phyloP scores from a whole-genome alignment of 2,113 vertebrate genomes.

The Cryptotis parvus region DNA sequence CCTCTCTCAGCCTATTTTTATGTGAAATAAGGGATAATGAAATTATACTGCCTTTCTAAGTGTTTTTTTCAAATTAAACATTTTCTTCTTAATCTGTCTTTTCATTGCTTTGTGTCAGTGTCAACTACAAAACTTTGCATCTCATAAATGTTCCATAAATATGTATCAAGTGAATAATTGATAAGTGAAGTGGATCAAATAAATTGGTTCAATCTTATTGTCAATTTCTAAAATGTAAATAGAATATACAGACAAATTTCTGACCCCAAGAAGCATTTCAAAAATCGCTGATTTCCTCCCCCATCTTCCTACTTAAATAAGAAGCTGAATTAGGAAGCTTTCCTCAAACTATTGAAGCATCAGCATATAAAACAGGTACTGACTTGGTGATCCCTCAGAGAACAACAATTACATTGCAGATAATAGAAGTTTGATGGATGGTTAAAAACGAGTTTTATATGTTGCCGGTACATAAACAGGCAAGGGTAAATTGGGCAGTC shows the following conservation, averaged over 20 bases:
- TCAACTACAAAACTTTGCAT: not conserved
- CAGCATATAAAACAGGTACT: not conserved
- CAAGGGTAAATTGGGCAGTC: not conserved
- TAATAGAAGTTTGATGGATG: slow-evolving; percentile 9
- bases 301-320: not conserved
- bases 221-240: not conserved
- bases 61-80: not conserved
- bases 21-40: not conserved
- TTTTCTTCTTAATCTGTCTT: not conserved
- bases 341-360: slow-evolving; percentile 24
- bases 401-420: not conserved
- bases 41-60: not conserved
- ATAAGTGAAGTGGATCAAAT: slow-evolving; percentile 1
- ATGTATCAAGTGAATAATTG: not conserved
- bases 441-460: not conserved
- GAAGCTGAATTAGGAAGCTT: not conserved
- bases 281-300: not conserved
- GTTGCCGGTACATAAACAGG: slow-evolving; percentile 6
- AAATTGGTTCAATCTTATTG: not conserved
- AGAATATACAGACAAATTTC: not conserved
- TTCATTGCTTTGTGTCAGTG: not conserved
- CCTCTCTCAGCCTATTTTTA: slow-evolving; percentile 3
- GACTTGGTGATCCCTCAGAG: not conserved
- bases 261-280: not conserved
- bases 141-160: not conserved